A percentile compares a stretch with the other conserved stretches of the same genome.
Conservation (phyloP, 2,888 invertebrate genomes). For the Lasioglossum oenotherae region DNA sequence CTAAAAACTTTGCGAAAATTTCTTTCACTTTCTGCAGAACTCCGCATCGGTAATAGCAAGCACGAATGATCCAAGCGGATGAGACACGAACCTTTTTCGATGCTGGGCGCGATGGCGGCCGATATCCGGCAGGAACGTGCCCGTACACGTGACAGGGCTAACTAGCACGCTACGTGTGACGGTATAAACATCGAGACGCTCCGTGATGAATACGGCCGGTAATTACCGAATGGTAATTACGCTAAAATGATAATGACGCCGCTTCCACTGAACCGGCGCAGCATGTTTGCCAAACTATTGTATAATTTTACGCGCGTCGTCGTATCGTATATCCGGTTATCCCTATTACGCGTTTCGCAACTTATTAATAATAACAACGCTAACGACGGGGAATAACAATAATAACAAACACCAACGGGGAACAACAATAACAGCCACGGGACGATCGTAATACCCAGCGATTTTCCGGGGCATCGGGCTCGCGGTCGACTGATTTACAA, state of each 20-base stretch:
- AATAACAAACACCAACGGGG: background rate
- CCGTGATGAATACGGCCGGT: conserved; percentile 68
- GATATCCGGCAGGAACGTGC: conserved; percentile 23
- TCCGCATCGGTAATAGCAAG: background rate
- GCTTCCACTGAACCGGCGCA: conserved; percentile 56
- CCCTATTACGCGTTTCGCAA: conserved; percentile 35
- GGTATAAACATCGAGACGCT: conserved; percentile 62
- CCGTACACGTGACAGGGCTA: conserved; percentile 47
- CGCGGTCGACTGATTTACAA: conserved; percentile 3
- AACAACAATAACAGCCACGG: background rate
- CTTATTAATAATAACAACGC: conserved; percentile 60
- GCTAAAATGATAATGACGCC: conserved; percentile 73
- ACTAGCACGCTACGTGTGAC: conserved; percentile 55
- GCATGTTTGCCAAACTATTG: conserved; percentile 69
- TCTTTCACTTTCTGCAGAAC: background rate
- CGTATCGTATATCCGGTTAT: conserved; percentile 38
- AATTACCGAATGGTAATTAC: conserved; percentile 74
- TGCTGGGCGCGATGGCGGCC: background rate
- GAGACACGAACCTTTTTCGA: conserved; percentile 13
- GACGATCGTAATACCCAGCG: background rate
- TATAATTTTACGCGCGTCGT: conserved; percentile 60
- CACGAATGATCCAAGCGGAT: background rate
- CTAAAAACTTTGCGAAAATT: too few species aligned
- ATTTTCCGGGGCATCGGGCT: background rate
- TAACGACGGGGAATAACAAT: conserved; percentile 8